phyloP scores from a whole-genome alignment of 2,888 invertebrate genomes.

The Calameuta filiformis region DNA sequence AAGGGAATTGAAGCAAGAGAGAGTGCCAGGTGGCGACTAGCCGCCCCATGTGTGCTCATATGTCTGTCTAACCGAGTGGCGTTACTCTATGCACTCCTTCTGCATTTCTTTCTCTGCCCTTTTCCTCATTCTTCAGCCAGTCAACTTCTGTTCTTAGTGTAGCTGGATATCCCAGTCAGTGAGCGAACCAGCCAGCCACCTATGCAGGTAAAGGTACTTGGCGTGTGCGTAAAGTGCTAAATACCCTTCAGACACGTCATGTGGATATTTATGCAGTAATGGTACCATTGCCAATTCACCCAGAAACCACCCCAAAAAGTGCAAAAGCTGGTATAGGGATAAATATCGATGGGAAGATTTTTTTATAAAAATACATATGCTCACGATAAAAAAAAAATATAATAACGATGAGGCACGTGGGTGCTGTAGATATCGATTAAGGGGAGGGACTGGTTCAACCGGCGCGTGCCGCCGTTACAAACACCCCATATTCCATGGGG shows the following conservation, averaged over 20 bases:
- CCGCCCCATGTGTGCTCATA: conserved; percentile 54
- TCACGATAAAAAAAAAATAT: not conserved
- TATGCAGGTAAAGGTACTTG: no score
- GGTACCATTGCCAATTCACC: not conserved
- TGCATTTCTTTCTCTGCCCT: not conserved
- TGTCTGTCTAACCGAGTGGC: conserved; percentile 42
- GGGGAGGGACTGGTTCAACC: conserved; percentile 40
- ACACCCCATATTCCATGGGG: conserved; percentile 13
- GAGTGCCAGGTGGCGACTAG: conserved; percentile 58
- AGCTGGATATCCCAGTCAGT: no score
- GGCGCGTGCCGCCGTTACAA: conserved; percentile 55
- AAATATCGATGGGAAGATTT: no score
- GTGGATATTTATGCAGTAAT: not conserved
- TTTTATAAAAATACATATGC: no score
- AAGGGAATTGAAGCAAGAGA: no score
- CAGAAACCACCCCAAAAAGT: no score
- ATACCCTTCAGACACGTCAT: conserved; percentile 33
- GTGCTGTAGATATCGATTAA: conserved; percentile 40
- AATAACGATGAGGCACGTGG: conserved; percentile 25
- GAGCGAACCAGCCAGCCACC: no score
- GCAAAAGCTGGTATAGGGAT: no score
- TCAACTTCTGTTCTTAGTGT: no score
- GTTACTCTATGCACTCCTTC: conserved; percentile 23
- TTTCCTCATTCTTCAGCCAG: no score
- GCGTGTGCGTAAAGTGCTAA: no score